Evolutionary conservation across 1,140 invertebrate genomes (phyloP), one percentile per base, ranked within the genome.

Genomic region (Pseudomyrmex dendroicus): DNA sequence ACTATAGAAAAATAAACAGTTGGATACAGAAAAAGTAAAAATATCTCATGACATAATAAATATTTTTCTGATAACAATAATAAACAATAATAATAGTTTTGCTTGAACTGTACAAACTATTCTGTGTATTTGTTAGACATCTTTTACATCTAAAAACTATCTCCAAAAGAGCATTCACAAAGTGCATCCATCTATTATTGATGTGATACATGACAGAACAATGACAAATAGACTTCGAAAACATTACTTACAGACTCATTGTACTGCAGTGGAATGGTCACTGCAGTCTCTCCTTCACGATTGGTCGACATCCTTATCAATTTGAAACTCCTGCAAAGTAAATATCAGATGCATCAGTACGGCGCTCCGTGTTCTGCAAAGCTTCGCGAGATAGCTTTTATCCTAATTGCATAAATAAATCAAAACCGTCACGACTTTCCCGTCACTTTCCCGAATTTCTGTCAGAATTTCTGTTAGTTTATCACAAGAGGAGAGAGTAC

Each of bases 251-350:
- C 94, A 56, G 88, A 35, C 68, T 94, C 92, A 83, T 92, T 94
- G 74, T 90, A 94, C 62, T 94, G 93, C 61, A 94, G 77, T 25
- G 94, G 93, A 86, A 94, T 93, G 2, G 92, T 92, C 35, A 94
- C 89, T 0, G 90, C 89, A 54, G 90, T 83, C 57, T 94, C 93
- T 4, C 91, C 91, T 15, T 93, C 93, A 67, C 88, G 89, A 78
- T 84, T 89, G n/a, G 88, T 91, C 0, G 91, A 64, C 93, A 94
- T 94, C 78, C 88, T 94, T 73, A 93, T 92, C 57, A 94, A 72
- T 84, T 90, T 91, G 82, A 94, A 94, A 89, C 91, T 91, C 61
- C 93, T 94, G 76, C 12, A 86, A 91, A 84, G 83, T 73, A 15
- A 82, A 62, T 2, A 70, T 25, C 35, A 72, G 8, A 44, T 48